Base-by-base conservation (phyloP, 2,888 invertebrate species). In the Balanococcus diminutus region DNA sequence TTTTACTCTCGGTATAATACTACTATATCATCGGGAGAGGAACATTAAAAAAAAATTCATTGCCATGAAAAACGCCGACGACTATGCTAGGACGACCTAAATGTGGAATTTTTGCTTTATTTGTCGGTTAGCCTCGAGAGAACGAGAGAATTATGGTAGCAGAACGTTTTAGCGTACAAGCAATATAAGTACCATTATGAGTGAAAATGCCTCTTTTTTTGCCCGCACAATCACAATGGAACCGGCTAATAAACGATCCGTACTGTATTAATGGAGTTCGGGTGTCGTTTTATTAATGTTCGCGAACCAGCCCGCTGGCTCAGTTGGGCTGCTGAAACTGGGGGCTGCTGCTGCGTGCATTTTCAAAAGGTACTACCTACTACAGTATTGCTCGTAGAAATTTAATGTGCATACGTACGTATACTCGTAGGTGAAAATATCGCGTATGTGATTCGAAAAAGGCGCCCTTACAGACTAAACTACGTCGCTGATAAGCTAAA, bases 401-500 rank as follows among this genome's bases (percentile, higher is more conserved):
- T 51, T 16, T 8, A 36, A 36, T 6, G 8, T 36, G 36, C 36
- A 36, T 8, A 36, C n/a, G 36, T 36, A 36, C 36, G 36, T 36
- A 14, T 51, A 51, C 51, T 5, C 16, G 16, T n/a, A n/a, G 2
- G 25, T 67, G 16, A 28, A 67, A 67, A 67, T 67, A 56, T 31
- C 67, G 67, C 67, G 67, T 56, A 56, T 56, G 22, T 28, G 67
- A 79, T 36, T 32, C 75, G 32, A 79, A 79, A 56, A 22, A 6
- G 11, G 11, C 56, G 22, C 19, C 56, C 36, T n/a, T n/a, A n/a
- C n/a, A n/a, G n/a, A n/a, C n/a, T n/a, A n/a, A 8, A 31, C 72
- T n/a, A n/a, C n/a, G n/a, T n/a, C n/a, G n/a, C n/a, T 31, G 75
- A 79, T 79, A 36, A 79, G 75, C 75, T 36, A 36, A 79, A 79